These are phyloP conservation scores for Tokudaia tokunoshimensis DNA, from an alignment of 2,797 vertebrate genomes.

Conservation along the genomic window DNA sequence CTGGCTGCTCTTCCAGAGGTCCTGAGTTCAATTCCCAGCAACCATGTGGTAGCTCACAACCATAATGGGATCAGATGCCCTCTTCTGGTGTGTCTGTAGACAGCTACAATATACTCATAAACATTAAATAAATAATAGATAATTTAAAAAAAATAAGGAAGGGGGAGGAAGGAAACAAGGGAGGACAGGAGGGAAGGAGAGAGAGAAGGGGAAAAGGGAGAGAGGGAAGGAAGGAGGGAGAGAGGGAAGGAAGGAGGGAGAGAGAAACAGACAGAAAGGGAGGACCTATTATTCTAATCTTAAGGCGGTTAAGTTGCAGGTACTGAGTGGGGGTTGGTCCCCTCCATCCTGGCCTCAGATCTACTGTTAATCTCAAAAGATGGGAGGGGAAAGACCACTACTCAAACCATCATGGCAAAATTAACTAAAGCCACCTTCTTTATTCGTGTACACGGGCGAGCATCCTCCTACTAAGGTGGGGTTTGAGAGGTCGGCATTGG, in stretches of 20 bases:
- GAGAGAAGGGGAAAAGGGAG: rapidly evolving
- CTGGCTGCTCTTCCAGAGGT: no score
- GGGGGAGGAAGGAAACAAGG: background rate
- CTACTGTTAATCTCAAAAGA: background rate
- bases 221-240: rapidly evolving
- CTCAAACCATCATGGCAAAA: background rate
- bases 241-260: rapidly evolving
- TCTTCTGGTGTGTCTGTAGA: no score
- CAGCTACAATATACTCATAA: no score
- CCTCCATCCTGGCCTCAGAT: background rate
- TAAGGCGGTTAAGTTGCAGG: background rate
- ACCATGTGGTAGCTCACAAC: background rate
- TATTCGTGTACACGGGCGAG: no score
- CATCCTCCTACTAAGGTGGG: background rate
- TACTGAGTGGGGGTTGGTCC: no score
- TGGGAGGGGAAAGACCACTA: background rate
- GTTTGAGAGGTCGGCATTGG: background rate
- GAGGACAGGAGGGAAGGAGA: rapidly evolving
- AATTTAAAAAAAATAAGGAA: background rate
- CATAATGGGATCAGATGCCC: no score
- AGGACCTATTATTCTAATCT: no score
- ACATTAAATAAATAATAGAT: background rate
- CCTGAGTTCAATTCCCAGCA: background rate
- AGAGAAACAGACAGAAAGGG: no score
- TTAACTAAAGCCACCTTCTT: background rate